phyloP scores from a whole-genome alignment of 2,113 vertebrate species.

The Naja naja region DNA sequence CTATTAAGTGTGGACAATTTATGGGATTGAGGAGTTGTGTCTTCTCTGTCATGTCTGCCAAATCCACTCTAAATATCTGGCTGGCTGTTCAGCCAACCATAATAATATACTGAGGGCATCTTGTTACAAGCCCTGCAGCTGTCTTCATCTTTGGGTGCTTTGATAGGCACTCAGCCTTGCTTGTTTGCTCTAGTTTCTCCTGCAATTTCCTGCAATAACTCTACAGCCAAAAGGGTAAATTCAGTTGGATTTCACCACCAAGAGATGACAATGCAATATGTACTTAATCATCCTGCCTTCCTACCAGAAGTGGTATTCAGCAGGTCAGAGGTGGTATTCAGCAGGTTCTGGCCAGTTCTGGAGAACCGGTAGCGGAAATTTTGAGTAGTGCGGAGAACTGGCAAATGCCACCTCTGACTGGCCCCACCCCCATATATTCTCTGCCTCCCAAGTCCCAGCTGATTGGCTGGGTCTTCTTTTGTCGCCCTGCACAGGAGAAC shows the following conservation, averaged over 20 bases:
- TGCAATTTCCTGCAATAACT: background rate
- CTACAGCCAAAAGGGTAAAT: background rate
- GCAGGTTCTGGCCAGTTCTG: too few relatives aligned
- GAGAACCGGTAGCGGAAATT: too few relatives aligned
- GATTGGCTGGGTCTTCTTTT: too few relatives aligned
- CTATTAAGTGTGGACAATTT: background rate
- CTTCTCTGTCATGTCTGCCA: background rate
- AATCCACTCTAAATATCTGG: background rate
- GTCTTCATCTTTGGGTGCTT: background rate
- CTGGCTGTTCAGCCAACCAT: background rate
- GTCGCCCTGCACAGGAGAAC: too few relatives aligned
- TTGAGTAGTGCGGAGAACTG: too few relatives aligned
- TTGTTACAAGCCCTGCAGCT: background rate
- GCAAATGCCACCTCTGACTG: too few relatives aligned
- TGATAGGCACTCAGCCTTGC: background rate
- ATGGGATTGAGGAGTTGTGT: background rate
- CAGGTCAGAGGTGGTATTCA: too few relatives aligned
- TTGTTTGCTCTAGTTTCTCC: background rate
- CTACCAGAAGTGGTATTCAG: too few relatives aligned
- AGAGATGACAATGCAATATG: background rate
- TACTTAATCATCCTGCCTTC: background rate
- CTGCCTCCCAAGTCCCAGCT: too few relatives aligned
- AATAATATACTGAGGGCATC: background rate
- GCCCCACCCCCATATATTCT: too few relatives aligned
- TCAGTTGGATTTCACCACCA: background rate